A percentile compares a stretch with the other conserved stretches of the same genome.
These are phyloP conservation scores for Phalacrocorax carbo DNA, from an alignment of 2,113 vertebrate species.

Conservation along the genomic window DNA sequence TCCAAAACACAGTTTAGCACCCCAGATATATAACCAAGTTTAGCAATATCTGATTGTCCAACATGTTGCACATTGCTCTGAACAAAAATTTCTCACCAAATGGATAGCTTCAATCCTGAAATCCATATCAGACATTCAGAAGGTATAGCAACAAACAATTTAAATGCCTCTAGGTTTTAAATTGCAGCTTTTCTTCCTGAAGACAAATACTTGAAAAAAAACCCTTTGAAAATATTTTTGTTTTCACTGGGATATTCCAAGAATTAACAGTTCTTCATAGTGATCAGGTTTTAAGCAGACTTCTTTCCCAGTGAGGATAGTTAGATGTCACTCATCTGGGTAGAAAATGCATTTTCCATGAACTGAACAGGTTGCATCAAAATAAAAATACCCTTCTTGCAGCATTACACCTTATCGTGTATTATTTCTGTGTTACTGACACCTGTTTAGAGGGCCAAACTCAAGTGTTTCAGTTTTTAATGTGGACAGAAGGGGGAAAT, in stretches of 20 bases:
- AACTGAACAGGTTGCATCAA: not conserved
- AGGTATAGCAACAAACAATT: not conserved
- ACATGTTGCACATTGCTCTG: not conserved
- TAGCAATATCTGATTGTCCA: conserved; percentile 33
- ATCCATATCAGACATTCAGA: not conserved
- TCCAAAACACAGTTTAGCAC: conserved; percentile 59
- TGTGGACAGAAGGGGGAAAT: not conserved
- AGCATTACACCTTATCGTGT: not conserved
- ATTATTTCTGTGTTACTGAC: not conserved
- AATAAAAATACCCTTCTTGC: not conserved
- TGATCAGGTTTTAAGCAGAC: not conserved
- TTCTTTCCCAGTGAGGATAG: not conserved
- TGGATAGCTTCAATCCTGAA: not conserved
- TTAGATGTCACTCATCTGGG: not conserved
- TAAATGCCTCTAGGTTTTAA: not conserved
- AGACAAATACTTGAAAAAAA: not conserved
- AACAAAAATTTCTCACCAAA: conserved; percentile 35
- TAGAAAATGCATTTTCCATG: not conserved
- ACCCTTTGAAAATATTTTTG: not conserved
- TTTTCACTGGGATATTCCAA: not conserved
- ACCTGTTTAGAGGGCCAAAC: not conserved
- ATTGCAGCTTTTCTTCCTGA: not conserved
- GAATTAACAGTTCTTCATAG: not conserved
- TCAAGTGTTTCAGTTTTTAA: not conserved
- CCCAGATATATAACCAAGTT: not conserved